Evolutionary conservation across 1,140 invertebrate species (phyloP), one percentile per base, ranked within the genome.

Genomic region (Formica exsecta): DNA sequence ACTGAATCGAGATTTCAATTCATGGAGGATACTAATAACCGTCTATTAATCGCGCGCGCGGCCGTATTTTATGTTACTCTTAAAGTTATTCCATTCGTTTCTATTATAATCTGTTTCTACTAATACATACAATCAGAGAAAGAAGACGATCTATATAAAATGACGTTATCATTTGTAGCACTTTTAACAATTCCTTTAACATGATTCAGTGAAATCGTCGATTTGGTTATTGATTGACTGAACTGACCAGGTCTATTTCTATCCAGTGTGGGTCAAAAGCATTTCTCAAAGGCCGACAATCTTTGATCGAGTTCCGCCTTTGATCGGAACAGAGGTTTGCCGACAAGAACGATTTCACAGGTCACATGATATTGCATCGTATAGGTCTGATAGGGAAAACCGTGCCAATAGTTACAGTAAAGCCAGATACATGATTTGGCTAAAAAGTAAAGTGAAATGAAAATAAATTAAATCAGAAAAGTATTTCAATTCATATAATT

Each of bases 241-340:
- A 85, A 87, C 68, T 84, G 80, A 59, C 70, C 70, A 41, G 41
- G 54, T 76, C 81, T 87, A 87, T 85, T 87, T 66, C 83, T 74
- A 65, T 61, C 22, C 62, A 36, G 59, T 19, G 22, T 76, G 41
- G 86, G 71, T 87, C 81, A 64, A 87, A 85, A 68, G 73, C 54
- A 57, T 74, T 85, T 77, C 81, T 87, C 86, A 87, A 87, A 85
- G 81, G 86, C 81, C 48, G 86, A 64, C 86, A 87, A 77, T 87
- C 81, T 77, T 87, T 77, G 71, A 87, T 76, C 86, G 54, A 74
- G 51, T 68, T 68, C 71, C 51, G 86, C 68, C 83, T 87, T 84
- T 75, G 83, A 59, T 71, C 71, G 83, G 77, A 83, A 83, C 48
- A 64, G 41, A 83, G 85, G 25, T 81, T 86, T 81, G 54, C 54